Percentiles rank a stretch among this genome's conserved stretches.
Conservation (phyloP, 2,797 vertebrate species). For the Rhadinocentrus ornatus region DNA sequence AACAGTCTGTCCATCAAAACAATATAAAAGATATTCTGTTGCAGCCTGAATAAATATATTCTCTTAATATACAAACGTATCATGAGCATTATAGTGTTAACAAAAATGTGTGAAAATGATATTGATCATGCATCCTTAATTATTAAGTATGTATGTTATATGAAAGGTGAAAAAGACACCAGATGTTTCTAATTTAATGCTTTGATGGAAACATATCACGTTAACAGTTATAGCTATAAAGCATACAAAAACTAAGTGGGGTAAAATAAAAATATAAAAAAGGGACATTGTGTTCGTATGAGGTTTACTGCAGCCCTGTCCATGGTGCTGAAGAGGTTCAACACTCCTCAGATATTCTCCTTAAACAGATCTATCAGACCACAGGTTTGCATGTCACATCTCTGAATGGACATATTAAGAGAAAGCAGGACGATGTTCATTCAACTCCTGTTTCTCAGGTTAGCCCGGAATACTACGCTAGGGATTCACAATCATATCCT, state of each 20-base stretch:
- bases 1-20: background rate
- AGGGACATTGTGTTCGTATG: too few species aligned
- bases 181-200: background rate
- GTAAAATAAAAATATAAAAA: background rate
- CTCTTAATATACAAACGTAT: too few species aligned
- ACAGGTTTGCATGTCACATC: background rate
- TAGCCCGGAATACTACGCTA: conserved; percentile 56
- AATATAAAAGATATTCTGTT: too few species aligned
- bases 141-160: background rate
- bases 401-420: background rate
- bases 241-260: background rate
- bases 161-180: background rate
- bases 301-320: conserved; percentile 61
- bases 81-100: conserved; percentile 3
- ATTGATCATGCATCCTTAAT: background rate
- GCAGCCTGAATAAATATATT: too few species aligned
- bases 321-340: conserved; percentile 76
- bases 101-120: background rate
- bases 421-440: conserved; percentile 8
- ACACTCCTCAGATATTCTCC: background rate
- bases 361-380: background rate
- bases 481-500: conserved; percentile 23
- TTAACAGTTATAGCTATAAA: background rate
- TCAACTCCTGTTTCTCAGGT: conserved; percentile 49
- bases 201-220: background rate